These are phyloP conservation scores for Eristalis intricaria DNA, from an alignment of 2,888 invertebrate genomes.

Conservation along the genomic window DNA sequence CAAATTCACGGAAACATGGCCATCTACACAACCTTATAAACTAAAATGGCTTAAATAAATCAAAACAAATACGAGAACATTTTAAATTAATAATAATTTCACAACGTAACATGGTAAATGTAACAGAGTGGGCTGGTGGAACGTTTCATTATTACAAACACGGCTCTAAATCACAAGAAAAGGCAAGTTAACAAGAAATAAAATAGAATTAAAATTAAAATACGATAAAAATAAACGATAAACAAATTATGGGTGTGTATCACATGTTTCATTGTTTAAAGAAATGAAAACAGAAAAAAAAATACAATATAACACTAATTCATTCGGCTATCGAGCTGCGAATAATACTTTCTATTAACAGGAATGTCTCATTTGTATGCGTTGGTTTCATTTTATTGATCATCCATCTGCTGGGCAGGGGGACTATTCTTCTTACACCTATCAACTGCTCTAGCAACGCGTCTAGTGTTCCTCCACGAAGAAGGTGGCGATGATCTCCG, in stretches of 20 bases:
- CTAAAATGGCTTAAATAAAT: conserved; percentile 62
- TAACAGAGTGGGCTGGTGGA: conserved; percentile 4
- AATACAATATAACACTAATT: conserved; percentile 34
- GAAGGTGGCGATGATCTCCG: conserved; percentile 85
- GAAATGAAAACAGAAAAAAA: conserved; percentile 34
- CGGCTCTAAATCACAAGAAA: conserved; percentile 33
- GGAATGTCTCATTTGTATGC: conserved; percentile 65
- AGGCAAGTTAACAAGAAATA: conserved; percentile 1
- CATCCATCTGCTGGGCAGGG: conserved; percentile 27
- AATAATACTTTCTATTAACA: conserved; percentile 69
- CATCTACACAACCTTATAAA: conserved; percentile 56
- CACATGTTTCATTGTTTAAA: conserved; percentile 65
- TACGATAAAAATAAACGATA: conserved; percentile 42
- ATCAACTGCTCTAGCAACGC: too few relatives aligned
- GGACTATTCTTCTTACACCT: too few relatives aligned
- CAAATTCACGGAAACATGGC: conserved; percentile 55
- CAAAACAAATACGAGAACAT: conserved; percentile 5
- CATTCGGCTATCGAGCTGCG: conserved; percentile 24
- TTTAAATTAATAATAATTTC: neutral
- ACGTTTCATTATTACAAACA: conserved; percentile 18
- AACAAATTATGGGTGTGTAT: conserved; percentile 51
- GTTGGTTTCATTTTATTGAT: conserved; percentile 11
- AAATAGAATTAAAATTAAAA: conserved; percentile 19
- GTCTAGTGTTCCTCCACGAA: conserved; percentile 72
- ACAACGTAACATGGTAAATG: neutral